phyloP scores from a whole-genome alignment of 2,888 invertebrate species.

The Troides oblongomaculatus region DNA sequence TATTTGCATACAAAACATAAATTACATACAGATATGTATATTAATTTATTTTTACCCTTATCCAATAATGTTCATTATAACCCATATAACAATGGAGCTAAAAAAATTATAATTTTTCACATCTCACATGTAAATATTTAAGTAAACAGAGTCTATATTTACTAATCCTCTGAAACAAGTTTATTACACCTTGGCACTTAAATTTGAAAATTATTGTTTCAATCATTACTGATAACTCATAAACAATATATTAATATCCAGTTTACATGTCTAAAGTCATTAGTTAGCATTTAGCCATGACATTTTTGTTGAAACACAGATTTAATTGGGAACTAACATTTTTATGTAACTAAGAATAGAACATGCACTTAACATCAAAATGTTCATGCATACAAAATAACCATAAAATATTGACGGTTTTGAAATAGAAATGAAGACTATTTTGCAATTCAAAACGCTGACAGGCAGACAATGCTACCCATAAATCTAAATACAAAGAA shows the following conservation, averaged over 20 bases:
- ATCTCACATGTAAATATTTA: neutral
- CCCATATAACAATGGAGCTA: too few species aligned
- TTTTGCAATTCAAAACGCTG: slow-evolving; percentile 24
- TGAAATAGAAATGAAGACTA: slow-evolving; percentile 22
- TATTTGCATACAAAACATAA: too few species aligned
- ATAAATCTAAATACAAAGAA: slow-evolving; percentile 25
- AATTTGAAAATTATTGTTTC: neutral
- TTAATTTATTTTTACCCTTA: too few species aligned
- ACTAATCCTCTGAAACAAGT: neutral
- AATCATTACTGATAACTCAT: slow-evolving; percentile 7
- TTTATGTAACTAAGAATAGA: neutral
- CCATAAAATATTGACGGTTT: slow-evolving; percentile 7
- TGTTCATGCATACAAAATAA: neutral
- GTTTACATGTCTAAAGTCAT: slow-evolving; percentile 13
- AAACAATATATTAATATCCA: slow-evolving; percentile 15
- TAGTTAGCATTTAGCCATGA: slow-evolving; percentile 19
- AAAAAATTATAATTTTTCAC: neutral
- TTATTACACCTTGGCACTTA: neutral
- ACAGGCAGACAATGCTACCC: slow-evolving; percentile 8
- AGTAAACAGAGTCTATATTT: neutral
- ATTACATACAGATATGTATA: too few species aligned
- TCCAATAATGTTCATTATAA: too few species aligned
- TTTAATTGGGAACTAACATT: slow-evolving; percentile 5
- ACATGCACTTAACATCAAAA: slow-evolving; percentile 5
- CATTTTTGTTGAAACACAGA: slow-evolving; percentile 10